A percentile compares a stretch with the other conserved stretches of the same genome.
Evolutionary conservation across 2,888 invertebrate genomes (phyloP).

Genomic region (Tortricodes alternella): DNA sequence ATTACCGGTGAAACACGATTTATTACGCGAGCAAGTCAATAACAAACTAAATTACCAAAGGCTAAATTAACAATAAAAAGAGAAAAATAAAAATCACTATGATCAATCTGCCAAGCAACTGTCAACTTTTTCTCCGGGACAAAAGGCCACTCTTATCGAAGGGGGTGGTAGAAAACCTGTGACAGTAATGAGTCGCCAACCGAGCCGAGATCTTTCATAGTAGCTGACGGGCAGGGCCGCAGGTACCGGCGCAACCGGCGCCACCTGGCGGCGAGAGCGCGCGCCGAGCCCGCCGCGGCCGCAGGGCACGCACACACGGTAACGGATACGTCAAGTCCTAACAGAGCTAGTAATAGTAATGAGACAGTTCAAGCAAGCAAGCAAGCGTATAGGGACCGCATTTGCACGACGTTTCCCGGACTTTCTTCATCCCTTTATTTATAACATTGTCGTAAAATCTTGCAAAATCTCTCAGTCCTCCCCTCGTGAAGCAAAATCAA

Average conservation of each 20-base stretch:
- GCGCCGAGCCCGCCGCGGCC: not conserved
- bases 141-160: not conserved
- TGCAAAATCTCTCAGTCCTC: no score
- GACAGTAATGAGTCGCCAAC: not conserved
- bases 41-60: not conserved
- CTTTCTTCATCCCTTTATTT: no score
- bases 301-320: no score
- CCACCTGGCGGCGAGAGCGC: constrained; percentile 1
- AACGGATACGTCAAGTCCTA: no score
- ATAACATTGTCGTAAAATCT: no score
- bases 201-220: not conserved
- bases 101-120: not conserved
- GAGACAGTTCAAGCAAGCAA: no score
- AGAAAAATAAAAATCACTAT: not conserved
- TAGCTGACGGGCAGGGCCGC: not conserved
- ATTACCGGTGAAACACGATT: not conserved
- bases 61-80: not conserved
- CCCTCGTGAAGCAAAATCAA: no score
- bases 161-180: not conserved
- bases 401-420: no score
- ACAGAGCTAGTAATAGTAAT: no score
- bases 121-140: not conserved
- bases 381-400: no score
- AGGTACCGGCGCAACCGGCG: not conserved
- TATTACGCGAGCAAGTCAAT: not conserved